These are phyloP conservation scores for Melitaea athalia DNA, from an alignment of 2,888 invertebrate species.

Conservation along the genomic window DNA sequence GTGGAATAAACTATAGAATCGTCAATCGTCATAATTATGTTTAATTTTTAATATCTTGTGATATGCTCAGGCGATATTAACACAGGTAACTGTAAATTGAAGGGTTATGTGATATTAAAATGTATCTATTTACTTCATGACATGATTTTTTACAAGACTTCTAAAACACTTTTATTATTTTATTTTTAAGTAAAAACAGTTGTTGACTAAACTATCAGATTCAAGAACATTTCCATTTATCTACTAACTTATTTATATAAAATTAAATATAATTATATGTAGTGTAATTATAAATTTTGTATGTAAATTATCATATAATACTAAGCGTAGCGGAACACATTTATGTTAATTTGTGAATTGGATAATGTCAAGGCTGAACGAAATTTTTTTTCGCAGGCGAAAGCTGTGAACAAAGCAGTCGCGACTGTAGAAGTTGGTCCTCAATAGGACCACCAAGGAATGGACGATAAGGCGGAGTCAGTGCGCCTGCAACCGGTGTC, in stretches of 20 bases:
- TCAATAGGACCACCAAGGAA: conserved; percentile 21
- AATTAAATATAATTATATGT: too few species aligned
- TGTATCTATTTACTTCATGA: conserved; percentile 1
- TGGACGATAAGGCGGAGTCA: conserved; percentile 45
- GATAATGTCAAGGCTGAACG: too few species aligned
- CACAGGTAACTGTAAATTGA: background rate
- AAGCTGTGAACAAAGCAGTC: background rate
- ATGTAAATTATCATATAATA: too few species aligned
- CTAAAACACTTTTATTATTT: background rate
- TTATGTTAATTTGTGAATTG: too few species aligned
- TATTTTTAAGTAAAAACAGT: background rate
- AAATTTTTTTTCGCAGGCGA: background rate
- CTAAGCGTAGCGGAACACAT: too few species aligned
- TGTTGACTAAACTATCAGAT: too few species aligned
- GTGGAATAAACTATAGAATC: conserved; percentile 32
- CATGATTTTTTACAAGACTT: background rate
- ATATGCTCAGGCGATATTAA: conserved; percentile 4
- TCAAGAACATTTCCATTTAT: too few species aligned
- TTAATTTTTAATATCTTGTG: conserved; percentile 22
- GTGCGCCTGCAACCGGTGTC: conserved; percentile 48
- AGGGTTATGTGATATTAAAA: background rate
- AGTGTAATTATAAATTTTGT: too few species aligned
- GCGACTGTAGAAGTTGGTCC: too few species aligned
- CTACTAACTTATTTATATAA: too few species aligned
- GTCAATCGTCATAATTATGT: conserved; percentile 31